A percentile compares a stretch with the other conserved stretches of the same genome.
These are phyloP conservation scores for Pachycephus smyrnensis DNA, from an alignment of 2,888 invertebrate genomes.

Conservation along the genomic window DNA sequence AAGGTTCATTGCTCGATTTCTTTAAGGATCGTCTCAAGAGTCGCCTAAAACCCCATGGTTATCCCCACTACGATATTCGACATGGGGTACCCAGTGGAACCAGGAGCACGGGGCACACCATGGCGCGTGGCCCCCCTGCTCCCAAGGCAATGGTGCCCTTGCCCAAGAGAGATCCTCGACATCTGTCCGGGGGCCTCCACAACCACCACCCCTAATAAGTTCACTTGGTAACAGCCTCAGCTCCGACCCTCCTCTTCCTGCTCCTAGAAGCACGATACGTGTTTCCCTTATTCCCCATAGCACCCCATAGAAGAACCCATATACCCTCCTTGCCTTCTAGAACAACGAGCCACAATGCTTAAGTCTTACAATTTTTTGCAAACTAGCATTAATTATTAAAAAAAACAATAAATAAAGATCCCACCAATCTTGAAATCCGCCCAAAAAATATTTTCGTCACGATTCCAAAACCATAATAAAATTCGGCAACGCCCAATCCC, in stretches of 20 bases:
- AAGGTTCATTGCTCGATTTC: neutral
- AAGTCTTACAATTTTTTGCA: too few relatives aligned
- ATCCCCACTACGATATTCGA: slow-evolving; percentile 41
- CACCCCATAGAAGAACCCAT: neutral
- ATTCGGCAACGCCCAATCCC: neutral
- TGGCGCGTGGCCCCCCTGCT: neutral
- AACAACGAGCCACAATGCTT: neutral
- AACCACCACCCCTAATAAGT: slow-evolving; percentile 48
- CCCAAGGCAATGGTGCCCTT: slow-evolving; percentile 35
- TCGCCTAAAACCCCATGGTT: slow-evolving; percentile 50
- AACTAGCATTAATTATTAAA: too few relatives aligned
- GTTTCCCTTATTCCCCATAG: neutral
- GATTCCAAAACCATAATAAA: too few relatives aligned
- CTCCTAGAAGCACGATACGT: neutral
- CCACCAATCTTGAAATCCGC: too few relatives aligned
- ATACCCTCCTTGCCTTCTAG: neutral
- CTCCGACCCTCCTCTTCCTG: slow-evolving; percentile 1
- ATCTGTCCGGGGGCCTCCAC: slow-evolving; percentile 51
- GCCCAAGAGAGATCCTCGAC: slow-evolving; percentile 54
- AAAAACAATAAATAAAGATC: neutral
- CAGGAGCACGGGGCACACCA: neutral
- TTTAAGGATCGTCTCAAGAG: slow-evolving; percentile 39
- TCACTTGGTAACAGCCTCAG: slow-evolving; percentile 59
- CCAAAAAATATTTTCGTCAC: too few relatives aligned
- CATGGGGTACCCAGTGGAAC: neutral